A percentile compares a stretch with the other conserved stretches of the same genome.
phyloP scores from a whole-genome alignment of 2,888 invertebrate species.

The Subacronicta megacephala region DNA sequence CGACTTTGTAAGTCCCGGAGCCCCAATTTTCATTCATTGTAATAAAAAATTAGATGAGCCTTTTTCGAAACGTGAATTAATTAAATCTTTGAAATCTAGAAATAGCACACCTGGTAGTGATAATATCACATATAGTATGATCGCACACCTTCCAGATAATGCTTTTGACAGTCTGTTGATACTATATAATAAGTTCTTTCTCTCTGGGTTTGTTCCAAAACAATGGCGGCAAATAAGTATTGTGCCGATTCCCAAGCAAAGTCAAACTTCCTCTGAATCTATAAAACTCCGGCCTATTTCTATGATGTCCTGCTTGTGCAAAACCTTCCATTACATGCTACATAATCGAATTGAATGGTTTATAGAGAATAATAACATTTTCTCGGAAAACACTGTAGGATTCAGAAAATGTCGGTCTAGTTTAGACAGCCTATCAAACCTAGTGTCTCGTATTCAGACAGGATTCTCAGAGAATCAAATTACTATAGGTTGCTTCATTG shows the following conservation, averaged over 20 bases:
- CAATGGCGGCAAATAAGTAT: neutral
- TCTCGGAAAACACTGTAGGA: neutral
- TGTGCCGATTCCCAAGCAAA: neutral
- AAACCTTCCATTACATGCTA: conserved; percentile 2
- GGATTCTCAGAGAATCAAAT: conserved; percentile 2
- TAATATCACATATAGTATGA: neutral
- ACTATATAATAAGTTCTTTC: neutral
- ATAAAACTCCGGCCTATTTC: conserved; percentile 1
- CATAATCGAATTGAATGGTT: neutral
- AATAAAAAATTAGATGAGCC: neutral
- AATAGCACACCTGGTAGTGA: neutral
- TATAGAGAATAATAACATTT: neutral
- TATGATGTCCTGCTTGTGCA: neutral
- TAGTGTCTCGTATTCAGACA: conserved; percentile 4
- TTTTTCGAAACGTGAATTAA: neutral
- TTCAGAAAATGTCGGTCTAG: neutral
- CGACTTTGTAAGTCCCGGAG: neutral
- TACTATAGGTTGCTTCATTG: conserved; percentile 2
- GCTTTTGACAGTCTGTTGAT: neutral
- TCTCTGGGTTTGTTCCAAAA: neutral
- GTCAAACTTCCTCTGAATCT: neutral
- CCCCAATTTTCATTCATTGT: neutral
- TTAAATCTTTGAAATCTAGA: neutral
- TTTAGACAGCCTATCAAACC: conserved; percentile 1
- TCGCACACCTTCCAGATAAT: neutral